Conservation (phyloP, 2,888 invertebrate species). For the Boloria selene region DNA sequence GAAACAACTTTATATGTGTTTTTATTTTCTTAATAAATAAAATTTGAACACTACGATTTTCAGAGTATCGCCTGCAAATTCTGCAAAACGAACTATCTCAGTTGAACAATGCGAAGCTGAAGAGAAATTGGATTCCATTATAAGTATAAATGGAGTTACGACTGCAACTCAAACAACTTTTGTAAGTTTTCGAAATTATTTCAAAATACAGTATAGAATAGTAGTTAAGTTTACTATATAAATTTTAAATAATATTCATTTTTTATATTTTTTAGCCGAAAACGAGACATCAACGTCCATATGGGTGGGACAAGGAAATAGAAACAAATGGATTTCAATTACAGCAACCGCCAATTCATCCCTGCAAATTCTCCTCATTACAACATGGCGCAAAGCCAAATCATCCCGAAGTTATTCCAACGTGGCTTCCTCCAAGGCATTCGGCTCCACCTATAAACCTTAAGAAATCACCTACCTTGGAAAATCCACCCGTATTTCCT, state of each 20-base stretch:
- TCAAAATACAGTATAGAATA: constrained; percentile 28
- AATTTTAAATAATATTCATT: not conserved
- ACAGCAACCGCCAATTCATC: constrained; percentile 83
- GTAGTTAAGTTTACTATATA: not conserved
- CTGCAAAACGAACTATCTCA: constrained; percentile 82
- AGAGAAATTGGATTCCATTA: constrained; percentile 71
- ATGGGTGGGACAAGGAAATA: constrained; percentile 86
- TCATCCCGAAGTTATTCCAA: constrained; percentile 54
- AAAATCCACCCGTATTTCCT: constrained; percentile 72
- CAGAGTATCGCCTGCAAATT: constrained; percentile 88
- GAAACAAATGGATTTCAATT: constrained; percentile 66
- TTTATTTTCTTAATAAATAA: not conserved
- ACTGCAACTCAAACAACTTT: constrained; percentile 90
- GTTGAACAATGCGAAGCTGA: constrained; percentile 67
- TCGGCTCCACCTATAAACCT: constrained; percentile 50
- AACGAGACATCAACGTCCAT: constrained; percentile 88
- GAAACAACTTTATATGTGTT: too few relatives aligned
- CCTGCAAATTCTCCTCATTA: constrained; percentile 85
- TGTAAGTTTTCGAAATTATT: constrained; percentile 77
- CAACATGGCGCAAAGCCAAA: constrained; percentile 83
- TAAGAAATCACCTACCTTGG: constrained; percentile 71
- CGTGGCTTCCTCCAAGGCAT: constrained; percentile 75
- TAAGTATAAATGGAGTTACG: constrained; percentile 80
- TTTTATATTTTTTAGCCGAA: constrained; percentile 84
- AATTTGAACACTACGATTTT: constrained; percentile 34